phyloP scores from a whole-genome alignment of 2,888 invertebrate species.

The Campaea margaritaria region DNA sequence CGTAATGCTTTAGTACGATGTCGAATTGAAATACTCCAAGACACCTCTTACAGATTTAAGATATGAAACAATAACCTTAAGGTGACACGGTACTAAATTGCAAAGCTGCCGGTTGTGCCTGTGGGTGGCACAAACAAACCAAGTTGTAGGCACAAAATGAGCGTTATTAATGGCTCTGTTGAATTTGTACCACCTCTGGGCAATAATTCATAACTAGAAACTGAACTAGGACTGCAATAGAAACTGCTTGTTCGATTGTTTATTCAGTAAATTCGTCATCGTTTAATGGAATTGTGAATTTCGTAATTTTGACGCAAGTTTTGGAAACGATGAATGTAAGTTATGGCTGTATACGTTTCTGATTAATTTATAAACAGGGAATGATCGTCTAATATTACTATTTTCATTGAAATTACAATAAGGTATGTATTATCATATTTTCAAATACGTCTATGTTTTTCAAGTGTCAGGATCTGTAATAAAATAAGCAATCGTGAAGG shows the following conservation, averaged over 20 bases:
- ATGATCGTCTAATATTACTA: not conserved
- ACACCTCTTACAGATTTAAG: not conserved
- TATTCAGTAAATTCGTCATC: constrained; percentile 49
- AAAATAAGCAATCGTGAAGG: too few species aligned
- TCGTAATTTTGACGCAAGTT: constrained; percentile 11
- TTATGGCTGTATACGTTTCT: constrained; percentile 1
- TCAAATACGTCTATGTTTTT: too few species aligned
- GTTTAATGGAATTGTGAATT: constrained; percentile 44
- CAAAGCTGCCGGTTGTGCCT: constrained; percentile 7
- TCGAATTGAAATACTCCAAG: constrained; percentile 1
- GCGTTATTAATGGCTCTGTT: constrained; percentile 55
- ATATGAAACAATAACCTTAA: constrained; percentile 3
- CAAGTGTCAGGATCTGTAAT: too few species aligned
- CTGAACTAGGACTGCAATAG: constrained; percentile 34
- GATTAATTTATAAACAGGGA: not conserved
- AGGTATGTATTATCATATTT: too few species aligned
- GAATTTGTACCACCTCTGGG: constrained; percentile 38
- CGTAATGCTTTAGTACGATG: constrained; percentile 12
- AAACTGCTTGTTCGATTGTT: constrained; percentile 31
- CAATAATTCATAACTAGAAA: constrained; percentile 58
- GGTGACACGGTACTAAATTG: constrained; percentile 18
- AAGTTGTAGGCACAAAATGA: constrained; percentile 29
- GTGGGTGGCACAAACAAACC: constrained; percentile 27
- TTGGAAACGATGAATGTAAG: constrained; percentile 21
- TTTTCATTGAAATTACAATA: too few species aligned